Base-by-base conservation (phyloP, 1,140 invertebrate species). In the Frieseomelitta varia region DNA sequence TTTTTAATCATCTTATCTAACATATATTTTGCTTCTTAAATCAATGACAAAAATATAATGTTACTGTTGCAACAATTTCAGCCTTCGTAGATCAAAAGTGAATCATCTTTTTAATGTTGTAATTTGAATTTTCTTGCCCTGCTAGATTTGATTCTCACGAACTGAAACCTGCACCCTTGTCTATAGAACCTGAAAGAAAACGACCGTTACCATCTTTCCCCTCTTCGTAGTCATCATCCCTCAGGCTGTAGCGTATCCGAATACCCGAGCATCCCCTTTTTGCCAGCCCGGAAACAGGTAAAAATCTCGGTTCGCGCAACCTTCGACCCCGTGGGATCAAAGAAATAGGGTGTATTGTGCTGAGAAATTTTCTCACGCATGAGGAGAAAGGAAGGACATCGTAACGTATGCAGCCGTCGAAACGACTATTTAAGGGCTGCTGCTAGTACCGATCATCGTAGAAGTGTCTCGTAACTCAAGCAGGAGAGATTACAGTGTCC, bases 351-450 rank as follows among this genome's bases (percentile, higher is more conserved):
- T 55, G 67, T 47, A 79, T 79, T 65, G 65, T 24, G 56, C 21
- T 4, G 17, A 61, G 67, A 63, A 63, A 79, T 71, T 51, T 84
- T 84, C 76, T 84, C 81, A 84, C 67, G 81, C 39, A 47, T 6
- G 39, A 47, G 39, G 39, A 6, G 39, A 0, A 47, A 6, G 39
- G 8, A 47, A 6, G 24, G 15, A 27, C 55, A 78, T 83, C 39
- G 74, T 2, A 61, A 68, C 65, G 65, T 56, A 8, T 72, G 56
- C 67, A 79, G 27, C 17, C n/a, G 24, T 71, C 47, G 0, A 68
- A 68, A 55, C 27, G 47, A 72, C 39, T 84, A 84, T 84, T 84
- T 84, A 84, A 84, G 76, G 68, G 76, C 67, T 24, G 61, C 12
- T 11, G 1, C 1, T 4, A 2, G 4, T 0, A 0, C 19, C 10